Evolutionary conservation across 2,797 vertebrate species (phyloP).

Genomic region (Microchirus variegatus): DNA sequence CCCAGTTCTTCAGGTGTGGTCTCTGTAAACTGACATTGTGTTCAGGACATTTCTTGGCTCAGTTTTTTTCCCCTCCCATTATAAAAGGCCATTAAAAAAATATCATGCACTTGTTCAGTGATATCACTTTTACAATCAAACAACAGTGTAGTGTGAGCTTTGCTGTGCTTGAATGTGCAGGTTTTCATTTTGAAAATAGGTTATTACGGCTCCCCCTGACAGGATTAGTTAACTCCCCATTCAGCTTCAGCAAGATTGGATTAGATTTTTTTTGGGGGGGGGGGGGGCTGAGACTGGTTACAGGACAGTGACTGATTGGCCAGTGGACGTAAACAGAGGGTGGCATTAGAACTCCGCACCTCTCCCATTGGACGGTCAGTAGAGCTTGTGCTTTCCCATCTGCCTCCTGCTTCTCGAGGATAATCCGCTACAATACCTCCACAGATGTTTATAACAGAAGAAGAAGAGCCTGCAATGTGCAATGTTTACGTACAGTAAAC

Average conservation of each 20-base stretch:
- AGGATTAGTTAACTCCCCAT: conserved; percentile 79
- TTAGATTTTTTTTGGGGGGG: no score
- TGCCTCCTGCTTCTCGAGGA: conserved; percentile 78
- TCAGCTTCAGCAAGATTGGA: conserved; percentile 79
- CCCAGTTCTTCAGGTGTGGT: neutral
- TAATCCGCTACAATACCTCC: conserved; percentile 83
- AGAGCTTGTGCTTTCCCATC: conserved; percentile 75
- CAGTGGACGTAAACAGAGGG: conserved; percentile 65
- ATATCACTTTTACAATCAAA: neutral
- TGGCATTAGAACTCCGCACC: conserved; percentile 58
- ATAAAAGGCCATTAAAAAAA: no score
- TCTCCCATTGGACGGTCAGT: conserved; percentile 68
- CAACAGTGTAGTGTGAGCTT: conserved; percentile 12
- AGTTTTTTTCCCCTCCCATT: no score
- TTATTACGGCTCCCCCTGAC: conserved; percentile 69
- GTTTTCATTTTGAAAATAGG: conserved; percentile 70
- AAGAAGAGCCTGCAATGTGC: conserved; percentile 23
- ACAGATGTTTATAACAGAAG: conserved; percentile 77
- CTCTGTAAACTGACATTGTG: no score
- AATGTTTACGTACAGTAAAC: neutral
- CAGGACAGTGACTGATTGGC: conserved; percentile 70
- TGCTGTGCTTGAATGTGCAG: conserved; percentile 15
- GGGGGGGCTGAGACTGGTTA: conserved; percentile 50
- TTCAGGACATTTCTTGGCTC: no score
- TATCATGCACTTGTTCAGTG: neutral